phyloP scores from a whole-genome alignment of 2,113 vertebrate genomes.

The Tragelaphus strepsiceros region DNA sequence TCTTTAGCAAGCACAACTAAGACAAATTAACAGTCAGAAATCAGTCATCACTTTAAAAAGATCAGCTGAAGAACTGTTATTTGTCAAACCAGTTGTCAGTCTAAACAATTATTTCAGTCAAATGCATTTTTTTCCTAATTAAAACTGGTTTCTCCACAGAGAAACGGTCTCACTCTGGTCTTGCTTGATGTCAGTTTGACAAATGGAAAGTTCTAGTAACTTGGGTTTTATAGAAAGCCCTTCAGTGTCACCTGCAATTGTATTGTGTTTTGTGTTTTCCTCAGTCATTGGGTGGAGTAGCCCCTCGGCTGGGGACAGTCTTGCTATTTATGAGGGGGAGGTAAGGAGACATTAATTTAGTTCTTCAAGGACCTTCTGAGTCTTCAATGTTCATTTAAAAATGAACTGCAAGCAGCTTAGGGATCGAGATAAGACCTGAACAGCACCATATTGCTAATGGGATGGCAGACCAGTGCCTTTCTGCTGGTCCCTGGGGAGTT shows the following conservation, averaged over 20 bases:
- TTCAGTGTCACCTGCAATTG: not conserved
- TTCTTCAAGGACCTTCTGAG: not conserved
- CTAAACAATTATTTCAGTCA: slow-evolving; percentile 32
- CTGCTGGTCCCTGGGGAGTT: not conserved
- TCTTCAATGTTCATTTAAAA: not conserved
- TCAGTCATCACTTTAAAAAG: not conserved
- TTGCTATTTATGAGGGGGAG: not conserved
- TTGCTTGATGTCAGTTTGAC: not conserved
- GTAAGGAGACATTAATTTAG: not conserved
- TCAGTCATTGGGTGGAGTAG: not conserved
- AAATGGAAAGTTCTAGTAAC: not conserved
- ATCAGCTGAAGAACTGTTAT: not conserved
- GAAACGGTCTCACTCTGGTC: not conserved
- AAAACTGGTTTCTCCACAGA: not conserved
- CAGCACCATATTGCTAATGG: not conserved
- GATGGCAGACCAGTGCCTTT: not conserved
- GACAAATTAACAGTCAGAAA: slow-evolving; percentile 37
- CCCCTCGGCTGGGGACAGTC: not conserved
- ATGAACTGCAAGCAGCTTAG: not conserved
- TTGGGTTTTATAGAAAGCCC: not conserved
- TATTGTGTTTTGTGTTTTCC: slow-evolving; percentile 25
- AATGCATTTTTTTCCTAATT: not conserved
- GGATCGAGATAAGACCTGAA: not conserved
- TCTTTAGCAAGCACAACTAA: not conserved
- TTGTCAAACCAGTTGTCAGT: slow-evolving; percentile 17